Base-by-base conservation (phyloP, 2,888 invertebrate genomes). In the Lasioglossum figueresi region DNA sequence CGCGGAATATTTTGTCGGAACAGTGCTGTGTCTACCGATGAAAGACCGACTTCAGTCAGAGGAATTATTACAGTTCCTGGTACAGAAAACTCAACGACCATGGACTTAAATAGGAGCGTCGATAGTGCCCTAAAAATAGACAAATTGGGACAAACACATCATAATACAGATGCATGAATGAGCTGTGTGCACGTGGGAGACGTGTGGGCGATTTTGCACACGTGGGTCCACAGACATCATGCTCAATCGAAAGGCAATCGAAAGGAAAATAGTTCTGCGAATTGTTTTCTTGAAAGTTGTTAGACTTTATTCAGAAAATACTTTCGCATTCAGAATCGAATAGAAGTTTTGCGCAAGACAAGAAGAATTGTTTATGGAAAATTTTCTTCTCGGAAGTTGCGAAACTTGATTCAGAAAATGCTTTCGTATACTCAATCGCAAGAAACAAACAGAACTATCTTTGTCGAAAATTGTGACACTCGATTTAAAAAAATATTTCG, bases 71-170 rank as follows among this genome's bases (percentile, higher is more conserved):
- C 10, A 34, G 66, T 66, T 34, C 66, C 34, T 66, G 66, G 31
- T 66, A 34, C 66, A 66, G 19, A 66, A 34, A 66, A 66, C 34
- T 66, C 19, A 34, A 34, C 16, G 66, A 34, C 66, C 34, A 66
- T 63, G 59, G 59, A 31, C 59, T 31, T 63, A 66, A 66, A 66
- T 66, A 66, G 34, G 66, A 3, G 34, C 66, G 34, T 66, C 66
- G 66, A 66, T 66, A 23, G 19, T 8, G 34, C 34, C 66, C 66
- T 66, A 66, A 66, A 23, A 34, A 37, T 59, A 45, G 14, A 59
- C 8, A 56, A 75, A 71, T 52, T 14, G 56, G 31, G 31, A 76
- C 66, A 45, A 66, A 76, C 43, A 12, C 27, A 72, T 34, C 66
- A 66, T 66, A 66, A 66, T 16, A 34, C 19, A 66, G 34, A 66